Base-by-base conservation (phyloP, 2,113 vertebrate genomes). In the Holacanthus passer region DNA sequence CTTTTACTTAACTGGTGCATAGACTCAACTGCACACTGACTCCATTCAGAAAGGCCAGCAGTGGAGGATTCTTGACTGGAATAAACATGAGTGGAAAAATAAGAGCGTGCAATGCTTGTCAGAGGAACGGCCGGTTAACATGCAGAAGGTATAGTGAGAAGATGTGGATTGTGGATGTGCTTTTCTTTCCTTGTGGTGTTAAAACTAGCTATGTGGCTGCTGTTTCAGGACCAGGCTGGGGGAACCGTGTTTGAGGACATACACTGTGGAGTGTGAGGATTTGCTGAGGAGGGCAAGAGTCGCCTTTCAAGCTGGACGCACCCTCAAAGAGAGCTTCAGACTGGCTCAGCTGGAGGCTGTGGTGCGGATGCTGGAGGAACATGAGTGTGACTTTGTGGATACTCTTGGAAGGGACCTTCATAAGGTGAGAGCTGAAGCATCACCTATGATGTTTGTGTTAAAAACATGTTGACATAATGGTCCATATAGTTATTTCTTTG, bases 361-460 rank as follows among this genome's bases (percentile, higher is more conserved):
- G 52, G 73, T 95, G 56, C 88, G 76, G 32, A 89, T 96, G 94
- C 80, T 96, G 85, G 90, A 89, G 47, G 93, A 94, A 22, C 94
- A 95, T 3, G 94, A 96, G 82, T 88, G 89, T 63, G 94, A 95
- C 76, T 95, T 96, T 88, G 93, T 95, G 60, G 93, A 93, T 24
- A 89, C 93, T 69, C 92, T 96, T 16, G 86, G 91, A 66, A 88
- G 89, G 69, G 95, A 96, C 80, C 91, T 96, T 60, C 94, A 92
- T 55, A 96, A 95, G 93, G 95, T 96, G 20, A 55, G 79, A 11
- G 39, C n/a, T n/a, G n/a, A n/a, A n/a, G n/a, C n/a, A n/a, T n/a
- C n/a, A n/a, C n/a, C n/a, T n/a, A n/a, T n/a, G n/a, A n/a, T n/a
- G 39, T 41, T 41, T 41, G 39, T 41, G 4, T 22, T 8, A 48